Base-by-base conservation (phyloP, 2,113 vertebrate species). In the Engystomops pustulosus region DNA sequence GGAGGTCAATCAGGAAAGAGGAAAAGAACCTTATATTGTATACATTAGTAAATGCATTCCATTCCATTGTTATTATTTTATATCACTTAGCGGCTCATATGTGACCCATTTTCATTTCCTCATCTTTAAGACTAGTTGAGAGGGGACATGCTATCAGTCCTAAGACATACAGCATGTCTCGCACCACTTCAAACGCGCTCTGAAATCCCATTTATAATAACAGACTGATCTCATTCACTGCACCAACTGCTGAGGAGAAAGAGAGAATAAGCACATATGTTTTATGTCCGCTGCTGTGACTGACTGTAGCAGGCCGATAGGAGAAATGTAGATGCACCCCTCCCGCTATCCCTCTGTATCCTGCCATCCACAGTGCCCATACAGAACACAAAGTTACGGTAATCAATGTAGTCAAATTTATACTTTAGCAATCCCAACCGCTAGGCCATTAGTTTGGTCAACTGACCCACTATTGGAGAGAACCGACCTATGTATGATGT, bases 131-230 rank as follows among this genome's bases (percentile, higher is more conserved):
- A 27, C 67, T 67, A 76, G 47, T 90, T 85, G 87, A 87, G 85
- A 87, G 87, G 85, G 76, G 86, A 83, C 58, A 77, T 44, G 51
- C 30, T 76, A 41, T 86, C 55, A 44, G 32, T 84, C 84, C 87
- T 85, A 44, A 86, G 85, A 83, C 1, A 0, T 0, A 18, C 49
- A 86, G 71, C 78, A 10, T 34, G 87, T 87, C 74, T 87, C 25
- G 1, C 77, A 87, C 86, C 88, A 88, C 90, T 90, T 90, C 90
- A 90, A 90, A 88, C 67, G 51, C 44, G 75, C 82, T 68, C 79
- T 53, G 85, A 90, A 85, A 79, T 85, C 83, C 88, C 86, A 20
- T 67, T 86, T 86, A 79, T 90, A 34, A 36, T 85, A 89, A 86
- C 69, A 53, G 85, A 74, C 83, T 83, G 81, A n/a, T 62, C 88